Evolutionary conservation across 2,797 vertebrate species (phyloP).

Genomic region (Meriones psammophilus): DNA sequence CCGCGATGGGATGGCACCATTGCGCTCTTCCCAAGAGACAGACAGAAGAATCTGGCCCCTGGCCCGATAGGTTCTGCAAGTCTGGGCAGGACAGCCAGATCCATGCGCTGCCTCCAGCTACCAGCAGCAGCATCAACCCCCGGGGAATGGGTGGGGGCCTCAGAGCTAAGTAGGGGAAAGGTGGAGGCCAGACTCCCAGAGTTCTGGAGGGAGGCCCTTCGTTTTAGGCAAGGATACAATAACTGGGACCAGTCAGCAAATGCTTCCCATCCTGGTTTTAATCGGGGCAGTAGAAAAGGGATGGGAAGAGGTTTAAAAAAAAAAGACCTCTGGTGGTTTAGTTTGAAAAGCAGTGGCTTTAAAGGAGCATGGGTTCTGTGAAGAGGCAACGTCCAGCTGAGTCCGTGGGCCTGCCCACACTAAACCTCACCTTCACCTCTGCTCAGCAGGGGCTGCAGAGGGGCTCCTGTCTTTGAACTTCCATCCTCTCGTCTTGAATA

Average conservation of each 20-base stretch:
- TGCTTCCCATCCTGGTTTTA: slow-evolving; percentile 71
- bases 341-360: slow-evolving; percentile 28
- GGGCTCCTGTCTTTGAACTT: neutral
- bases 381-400: neutral
- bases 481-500: neutral
- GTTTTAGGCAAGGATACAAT: slow-evolving; percentile 47
- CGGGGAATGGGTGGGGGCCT: neutral
- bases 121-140: neutral
- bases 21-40: no score
- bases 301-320: neutral
- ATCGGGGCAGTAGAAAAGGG: slow-evolving; percentile 60
- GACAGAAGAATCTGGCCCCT: neutral
- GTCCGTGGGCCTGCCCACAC: neutral
- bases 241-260: slow-evolving; percentile 49
- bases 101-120: neutral
- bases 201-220: slow-evolving; percentile 34
- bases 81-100: neutral
- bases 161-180: slow-evolving; percentile 32
- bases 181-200: slow-evolving; percentile 23
- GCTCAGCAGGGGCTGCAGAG: neutral
- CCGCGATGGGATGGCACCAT: neutral
- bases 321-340: neutral
- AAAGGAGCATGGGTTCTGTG: neutral
- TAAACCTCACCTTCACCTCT: no score
- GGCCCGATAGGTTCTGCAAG: slow-evolving; percentile 16